Evolutionary conservation across 2,888 invertebrate species (phyloP), one percentile per base, ranked within the genome.

Genomic region (Diarsia brunnea): DNA sequence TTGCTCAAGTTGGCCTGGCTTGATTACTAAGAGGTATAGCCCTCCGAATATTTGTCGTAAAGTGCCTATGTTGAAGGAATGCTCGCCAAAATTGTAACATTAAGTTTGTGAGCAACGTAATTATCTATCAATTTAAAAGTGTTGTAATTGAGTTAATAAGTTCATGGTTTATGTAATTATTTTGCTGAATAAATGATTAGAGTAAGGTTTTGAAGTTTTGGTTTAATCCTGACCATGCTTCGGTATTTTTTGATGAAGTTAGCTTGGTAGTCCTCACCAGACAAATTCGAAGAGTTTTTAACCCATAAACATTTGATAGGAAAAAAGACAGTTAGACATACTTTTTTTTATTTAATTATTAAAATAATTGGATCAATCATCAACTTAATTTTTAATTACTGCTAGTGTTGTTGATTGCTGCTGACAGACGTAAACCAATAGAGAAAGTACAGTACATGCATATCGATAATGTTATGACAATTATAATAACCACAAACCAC

Each of bases 1-100:
- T 95, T 95, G 89, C 92, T 95, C 94, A 94, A 93, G 91, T 84
- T 90, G 87, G 88, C 90, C 88, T 78, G 88, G 87, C 92, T 94
- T 94, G 93, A 95, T 95, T 94, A 93, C 92, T 75, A 74, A 82
- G 84, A 84, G 82, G 82, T 78, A 16, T 63, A 81, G 69, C 85
- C 84, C 85, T 86, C 77, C 81, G 86, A 89, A 88, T 90, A 89
- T 91, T 90, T 90, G 90, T 91, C 90, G 85, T 82, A 84, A 85
- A 85, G 70, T 81, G 83, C 81, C 79, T 75, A 71, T 67, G 45
- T 61, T 55, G 51, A 53, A 70, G 66, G 60, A 84, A 82, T 69
- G 60, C 24, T 55, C 27, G 43, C 58, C 27, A n/a, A 84, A 75
- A 70, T 82, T 43, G 49, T 55, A 43, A 53, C 68, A 80, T 80